A percentile compares a stretch with the other conserved stretches of the same genome.
Evolutionary conservation across 2,888 invertebrate genomes (phyloP).

Genomic region (Choreutis nemorana): DNA sequence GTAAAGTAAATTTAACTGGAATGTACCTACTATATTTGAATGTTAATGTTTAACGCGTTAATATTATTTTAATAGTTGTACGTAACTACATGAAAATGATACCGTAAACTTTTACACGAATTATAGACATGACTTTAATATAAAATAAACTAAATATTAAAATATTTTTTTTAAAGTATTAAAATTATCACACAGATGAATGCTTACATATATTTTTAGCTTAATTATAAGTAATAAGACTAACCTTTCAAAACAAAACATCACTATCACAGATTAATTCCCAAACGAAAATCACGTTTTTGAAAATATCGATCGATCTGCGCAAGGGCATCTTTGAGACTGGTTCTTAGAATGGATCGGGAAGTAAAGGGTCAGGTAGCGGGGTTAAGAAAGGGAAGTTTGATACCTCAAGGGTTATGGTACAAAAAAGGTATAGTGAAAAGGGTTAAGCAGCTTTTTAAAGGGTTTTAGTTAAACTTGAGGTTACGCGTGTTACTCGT

Average conservation of each 20-base stretch:
- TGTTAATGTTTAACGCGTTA: too few species aligned
- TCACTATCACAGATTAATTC: constrained; percentile 7
- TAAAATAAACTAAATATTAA: too few species aligned
- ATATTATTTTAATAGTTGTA: too few species aligned
- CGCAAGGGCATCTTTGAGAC: constrained; percentile 55
- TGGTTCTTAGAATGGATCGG: constrained; percentile 54
- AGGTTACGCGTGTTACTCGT: constrained; percentile 38
- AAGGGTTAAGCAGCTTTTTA: constrained; percentile 35
- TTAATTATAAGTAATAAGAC: constrained; percentile 5
- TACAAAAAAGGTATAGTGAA: constrained; percentile 55
- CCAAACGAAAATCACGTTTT: constrained; percentile 8
- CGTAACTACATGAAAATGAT: too few species aligned
- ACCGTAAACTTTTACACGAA: too few species aligned
- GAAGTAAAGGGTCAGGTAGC: constrained; percentile 63
- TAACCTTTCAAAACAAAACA: constrained; percentile 7
- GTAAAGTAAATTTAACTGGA: too few species aligned
- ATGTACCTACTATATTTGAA: too few species aligned
- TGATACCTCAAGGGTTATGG: constrained; percentile 60
- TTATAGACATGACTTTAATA: too few species aligned
- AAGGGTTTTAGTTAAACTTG: constrained; percentile 39
- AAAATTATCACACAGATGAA: too few species aligned
- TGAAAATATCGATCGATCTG: constrained; percentile 24
- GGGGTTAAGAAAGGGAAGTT: constrained; percentile 54
- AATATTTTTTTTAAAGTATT: too few species aligned
- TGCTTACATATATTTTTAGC: too few species aligned